These are phyloP conservation scores for Dorcus hopei DNA, from an alignment of 2,888 invertebrate species.

Conservation along the genomic window DNA sequence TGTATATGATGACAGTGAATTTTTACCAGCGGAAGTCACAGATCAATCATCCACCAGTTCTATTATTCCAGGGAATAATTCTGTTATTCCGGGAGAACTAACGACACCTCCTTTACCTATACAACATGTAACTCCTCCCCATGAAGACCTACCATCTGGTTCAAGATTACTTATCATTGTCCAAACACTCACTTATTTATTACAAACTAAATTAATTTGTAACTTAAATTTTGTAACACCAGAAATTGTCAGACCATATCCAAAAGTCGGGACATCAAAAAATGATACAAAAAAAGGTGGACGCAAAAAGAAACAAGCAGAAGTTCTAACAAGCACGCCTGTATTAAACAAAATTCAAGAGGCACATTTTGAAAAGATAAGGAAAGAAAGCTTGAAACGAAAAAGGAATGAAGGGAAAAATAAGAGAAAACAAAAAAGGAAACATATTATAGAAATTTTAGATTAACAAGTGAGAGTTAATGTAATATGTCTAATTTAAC, in stretches of 20 bases:
- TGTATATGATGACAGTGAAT: no score
- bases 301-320: not conserved
- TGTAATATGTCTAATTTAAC: not conserved
- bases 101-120: no score
- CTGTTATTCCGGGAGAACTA: no score
- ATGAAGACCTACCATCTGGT: no score
- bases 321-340: not conserved
- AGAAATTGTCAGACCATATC: not conserved
- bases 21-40: no score
- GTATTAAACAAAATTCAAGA: not conserved
- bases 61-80: not conserved
- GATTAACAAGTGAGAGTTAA: not conserved
- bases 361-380: conserved; percentile 1
- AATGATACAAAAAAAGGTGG: not conserved
- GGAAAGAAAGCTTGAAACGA: not conserved
- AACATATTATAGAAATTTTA: not conserved
- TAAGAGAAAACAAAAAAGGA: not conserved
- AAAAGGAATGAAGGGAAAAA: not conserved
- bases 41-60: no score
- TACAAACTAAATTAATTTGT: not conserved
- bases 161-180: no score
- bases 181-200: no score
- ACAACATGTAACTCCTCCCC: no score
- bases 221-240: not conserved
- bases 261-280: not conserved